Percentiles rank a stretch among this genome's conserved stretches.
Conservation (phyloP, 2,113 vertebrate genomes). For the Pristiophorus japonicus region DNA sequence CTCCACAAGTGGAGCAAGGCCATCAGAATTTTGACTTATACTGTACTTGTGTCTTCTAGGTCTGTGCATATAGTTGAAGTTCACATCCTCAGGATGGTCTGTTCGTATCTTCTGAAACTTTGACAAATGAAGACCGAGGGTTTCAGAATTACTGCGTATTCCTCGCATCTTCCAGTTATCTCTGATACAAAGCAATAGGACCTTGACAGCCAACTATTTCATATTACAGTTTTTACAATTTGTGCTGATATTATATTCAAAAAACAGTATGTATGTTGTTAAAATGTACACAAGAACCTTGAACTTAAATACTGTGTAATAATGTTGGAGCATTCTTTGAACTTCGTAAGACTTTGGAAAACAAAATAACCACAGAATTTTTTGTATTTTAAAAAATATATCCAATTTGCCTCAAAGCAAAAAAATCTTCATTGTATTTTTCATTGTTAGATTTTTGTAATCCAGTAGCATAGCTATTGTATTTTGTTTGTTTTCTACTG, state of each 20-base stretch:
- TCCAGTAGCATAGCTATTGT: no score
- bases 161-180: background rate
- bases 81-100: background rate
- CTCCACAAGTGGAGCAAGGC: background rate
- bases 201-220: background rate
- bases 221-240: background rate
- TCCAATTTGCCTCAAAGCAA: background rate
- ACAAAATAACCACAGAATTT: background rate
- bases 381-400: background rate
- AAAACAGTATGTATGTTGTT: background rate
- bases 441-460: background rate
- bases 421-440: background rate
- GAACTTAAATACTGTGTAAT: background rate
- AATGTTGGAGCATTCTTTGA: background rate
- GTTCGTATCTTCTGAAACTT: background rate
- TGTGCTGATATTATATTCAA: background rate
- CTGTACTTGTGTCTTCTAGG: background rate
- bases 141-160: background rate
- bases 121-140: background rate
- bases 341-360: background rate
- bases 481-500: background rate
- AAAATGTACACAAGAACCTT: background rate
- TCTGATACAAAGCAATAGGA: background rate
- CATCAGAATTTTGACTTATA: background rate
- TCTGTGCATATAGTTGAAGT: background rate